Evolutionary conservation across 2,888 invertebrate species (phyloP).

Genomic region (Electrophaes corylata): DNA sequence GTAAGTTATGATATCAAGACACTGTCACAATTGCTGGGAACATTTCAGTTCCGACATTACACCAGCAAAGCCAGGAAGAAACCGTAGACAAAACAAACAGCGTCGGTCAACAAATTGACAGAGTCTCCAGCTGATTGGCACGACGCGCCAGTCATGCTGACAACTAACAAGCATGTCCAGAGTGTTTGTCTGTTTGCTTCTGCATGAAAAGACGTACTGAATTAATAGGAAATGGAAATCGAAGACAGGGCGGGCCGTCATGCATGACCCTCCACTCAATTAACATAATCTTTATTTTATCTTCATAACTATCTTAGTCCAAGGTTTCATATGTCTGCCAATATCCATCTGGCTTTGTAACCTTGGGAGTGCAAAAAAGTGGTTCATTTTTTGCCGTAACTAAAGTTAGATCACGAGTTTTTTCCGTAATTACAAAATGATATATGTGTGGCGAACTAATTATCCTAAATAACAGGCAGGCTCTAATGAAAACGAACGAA

Average conservation of each 20-base stretch:
- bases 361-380: neutral
- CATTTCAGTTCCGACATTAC: slow-evolving; percentile 14
- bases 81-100: slow-evolving; percentile 35
- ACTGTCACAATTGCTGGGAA: slow-evolving; percentile 13
- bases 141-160: slow-evolving; percentile 24
- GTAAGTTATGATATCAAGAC: neutral
- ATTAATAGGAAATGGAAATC: slow-evolving; percentile 38
- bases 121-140: slow-evolving; percentile 34
- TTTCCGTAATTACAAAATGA: slow-evolving; percentile 13
- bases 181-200: slow-evolving; percentile 25
- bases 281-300: slow-evolving; percentile 1
- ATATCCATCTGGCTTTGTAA: too few relatives aligned
- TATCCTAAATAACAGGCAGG: slow-evolving; percentile 21
- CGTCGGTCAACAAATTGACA: slow-evolving; percentile 36
- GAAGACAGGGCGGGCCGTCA: slow-evolving; percentile 12
- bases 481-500: slow-evolving; percentile 10
- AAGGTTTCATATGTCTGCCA: too few relatives aligned
- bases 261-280: neutral
- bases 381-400: neutral
- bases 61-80: slow-evolving; percentile 20
- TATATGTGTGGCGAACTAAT: slow-evolving; percentile 19
- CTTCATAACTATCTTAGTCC: too few relatives aligned
- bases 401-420: slow-evolving; percentile 6
- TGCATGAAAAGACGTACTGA: slow-evolving; percentile 41
- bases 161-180: slow-evolving; percentile 22